These are phyloP conservation scores for Hofmannophila pseudospretella DNA, from an alignment of 2,888 invertebrate genomes.

Conservation along the genomic window DNA sequence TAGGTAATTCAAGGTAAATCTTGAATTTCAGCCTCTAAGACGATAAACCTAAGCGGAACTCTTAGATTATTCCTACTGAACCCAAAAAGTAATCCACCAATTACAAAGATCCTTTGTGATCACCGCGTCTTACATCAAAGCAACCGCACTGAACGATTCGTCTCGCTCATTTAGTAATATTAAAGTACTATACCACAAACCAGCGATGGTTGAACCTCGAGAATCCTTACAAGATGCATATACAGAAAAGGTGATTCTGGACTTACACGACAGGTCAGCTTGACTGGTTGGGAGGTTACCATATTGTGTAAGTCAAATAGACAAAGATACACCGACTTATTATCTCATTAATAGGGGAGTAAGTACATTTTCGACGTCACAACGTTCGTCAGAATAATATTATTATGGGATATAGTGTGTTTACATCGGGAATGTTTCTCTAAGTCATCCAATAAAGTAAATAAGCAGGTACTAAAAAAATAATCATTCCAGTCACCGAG, in stretches of 20 bases:
- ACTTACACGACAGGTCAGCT: constrained; percentile 7
- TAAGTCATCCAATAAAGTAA: too few species aligned
- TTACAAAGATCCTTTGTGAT: constrained; percentile 51
- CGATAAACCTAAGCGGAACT: too few species aligned
- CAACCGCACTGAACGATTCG: constrained; percentile 70
- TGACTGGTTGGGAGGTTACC: constrained; percentile 23
- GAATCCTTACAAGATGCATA: not conserved
- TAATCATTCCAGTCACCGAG: too few species aligned
- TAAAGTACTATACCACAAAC: constrained; percentile 36
- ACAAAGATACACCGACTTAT: constrained; percentile 63
- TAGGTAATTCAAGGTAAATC: too few species aligned
- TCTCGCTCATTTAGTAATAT: constrained; percentile 62
- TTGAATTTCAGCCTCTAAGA: too few species aligned
- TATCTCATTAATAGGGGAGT: constrained; percentile 47
- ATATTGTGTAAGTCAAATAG: constrained; percentile 54
- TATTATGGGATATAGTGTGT: too few species aligned
- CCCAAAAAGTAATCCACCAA: constrained; percentile 42
- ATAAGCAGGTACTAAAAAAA: too few species aligned
- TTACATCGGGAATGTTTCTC: too few species aligned
- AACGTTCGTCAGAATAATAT: too few species aligned
- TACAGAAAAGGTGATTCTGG: not conserved
- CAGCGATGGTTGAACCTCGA: constrained; percentile 31
- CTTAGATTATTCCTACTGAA: constrained; percentile 17
- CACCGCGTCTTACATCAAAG: constrained; percentile 56
- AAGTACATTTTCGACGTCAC: constrained; percentile 21